Percentiles rank a stretch among this genome's conserved stretches.
These are phyloP conservation scores for Lasiommata megera DNA, from an alignment of 2,888 invertebrate species.

Conservation along the genomic window DNA sequence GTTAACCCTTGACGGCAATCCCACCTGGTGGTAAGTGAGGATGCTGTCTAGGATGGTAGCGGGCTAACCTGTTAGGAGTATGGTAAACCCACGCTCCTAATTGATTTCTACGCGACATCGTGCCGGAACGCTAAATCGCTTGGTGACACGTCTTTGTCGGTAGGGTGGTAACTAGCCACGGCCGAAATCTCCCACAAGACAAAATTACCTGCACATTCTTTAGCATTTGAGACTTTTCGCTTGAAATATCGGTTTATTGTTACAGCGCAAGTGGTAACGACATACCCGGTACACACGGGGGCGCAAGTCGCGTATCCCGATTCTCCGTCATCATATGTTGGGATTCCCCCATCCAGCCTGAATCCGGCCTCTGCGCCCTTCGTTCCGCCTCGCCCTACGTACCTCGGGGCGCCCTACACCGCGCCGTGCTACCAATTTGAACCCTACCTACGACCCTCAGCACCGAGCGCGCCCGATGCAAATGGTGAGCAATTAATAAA, in stretches of 20 bases:
- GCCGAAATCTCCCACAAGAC: too few relatives aligned
- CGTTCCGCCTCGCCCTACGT: slow-evolving; percentile 43
- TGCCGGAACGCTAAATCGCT: too few relatives aligned
- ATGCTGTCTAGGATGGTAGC: too few relatives aligned
- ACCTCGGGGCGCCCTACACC: slow-evolving; percentile 29
- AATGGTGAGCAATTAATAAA: slow-evolving; percentile 41
- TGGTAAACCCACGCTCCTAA: too few relatives aligned
- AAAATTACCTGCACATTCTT: too few relatives aligned
- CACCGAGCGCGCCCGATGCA: slow-evolving; percentile 56
- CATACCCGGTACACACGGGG: slow-evolving; percentile 30
- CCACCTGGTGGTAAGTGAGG: too few relatives aligned
- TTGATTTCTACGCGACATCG: too few relatives aligned
- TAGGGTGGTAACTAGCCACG: too few relatives aligned
- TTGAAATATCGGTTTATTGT: background rate
- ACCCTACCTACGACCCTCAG: slow-evolving; percentile 30
- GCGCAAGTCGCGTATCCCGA: slow-evolving; percentile 42
- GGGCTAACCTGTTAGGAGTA: too few relatives aligned
- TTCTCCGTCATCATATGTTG: slow-evolving; percentile 33
- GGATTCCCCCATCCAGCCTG: slow-evolving; percentile 38
- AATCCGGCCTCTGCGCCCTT: slow-evolving; percentile 42
- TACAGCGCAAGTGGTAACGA: slow-evolving; percentile 33
- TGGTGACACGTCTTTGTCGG: too few relatives aligned
- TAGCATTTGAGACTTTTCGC: too few relatives aligned
- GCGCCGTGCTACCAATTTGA: slow-evolving; percentile 30
- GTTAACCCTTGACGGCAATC: too few relatives aligned